Evolutionary conservation across 2,797 vertebrate species (phyloP), one percentile per base, ranked within the genome.

Genomic region (Syngnathus acus): DNA sequence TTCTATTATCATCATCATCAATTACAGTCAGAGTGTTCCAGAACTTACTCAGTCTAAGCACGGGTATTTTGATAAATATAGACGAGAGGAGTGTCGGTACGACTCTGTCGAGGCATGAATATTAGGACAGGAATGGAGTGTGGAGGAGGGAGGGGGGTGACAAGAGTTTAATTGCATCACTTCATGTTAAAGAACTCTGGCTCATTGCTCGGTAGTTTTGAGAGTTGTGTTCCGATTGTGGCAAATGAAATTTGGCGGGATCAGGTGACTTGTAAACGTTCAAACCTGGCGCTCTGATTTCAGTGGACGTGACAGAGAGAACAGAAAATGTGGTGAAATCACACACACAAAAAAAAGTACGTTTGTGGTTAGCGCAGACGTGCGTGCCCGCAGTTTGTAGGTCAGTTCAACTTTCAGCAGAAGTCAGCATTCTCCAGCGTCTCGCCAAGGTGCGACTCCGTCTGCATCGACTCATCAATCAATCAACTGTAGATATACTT

Each of bases 261-360:
- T 89, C 88, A 89, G 80, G 82, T 87, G 86, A 89, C 79, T 74
- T 65, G 70, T 63, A 73, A 77, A 78, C 72, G 83, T 83, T 82
- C 68, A 85, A 64, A 82, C 63, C 65, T 51, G 57, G 55, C 65
- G 72, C 78, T 82, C 67, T 57, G 59, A 67, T 64, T 78, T 67
- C 26, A 78, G 67, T 76, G 67, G 68, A 57, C 14, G 54, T 26
- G 53, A 16, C 45, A 6, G 45, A 48, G 17, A 21, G 50, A 51
- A 51, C 50, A 21, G 50, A 51, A 51, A 37, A 57, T 19, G 42
- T 43, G 26, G 26, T 32, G 26, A 32, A 32, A 32, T 32, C 26
- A 3, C 26, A 32, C 26, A 32, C 26, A 32, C 26, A 23, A 32
- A 32, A 32, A 32, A 32, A 32, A 32, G 26, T 3, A 32, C 26